Evolutionary conservation across 2,113 vertebrate species (phyloP).

Genomic region (Heptranchias perlo): DNA sequence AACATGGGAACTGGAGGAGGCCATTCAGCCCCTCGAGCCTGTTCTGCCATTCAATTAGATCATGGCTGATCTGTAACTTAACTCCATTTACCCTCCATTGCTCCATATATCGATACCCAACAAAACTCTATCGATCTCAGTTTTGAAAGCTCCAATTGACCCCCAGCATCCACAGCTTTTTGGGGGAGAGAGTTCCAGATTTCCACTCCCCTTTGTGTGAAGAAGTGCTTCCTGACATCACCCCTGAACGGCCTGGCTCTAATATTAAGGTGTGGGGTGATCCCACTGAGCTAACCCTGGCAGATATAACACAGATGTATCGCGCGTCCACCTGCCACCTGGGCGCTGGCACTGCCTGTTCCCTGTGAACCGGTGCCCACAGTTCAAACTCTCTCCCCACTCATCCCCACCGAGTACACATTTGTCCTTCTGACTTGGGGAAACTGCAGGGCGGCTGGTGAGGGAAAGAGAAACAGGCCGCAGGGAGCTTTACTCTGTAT

Average conservation of each 20-base stretch:
- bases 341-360: neutral
- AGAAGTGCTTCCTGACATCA: neutral
- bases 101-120: too few species aligned
- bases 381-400: neutral
- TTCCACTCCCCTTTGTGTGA: neutral
- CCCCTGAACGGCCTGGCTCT: neutral
- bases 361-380: neutral
- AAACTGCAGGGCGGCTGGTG: too few species aligned
- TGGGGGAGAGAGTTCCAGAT: neutral
- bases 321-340: too few species aligned
- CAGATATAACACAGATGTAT: fast-evolving
- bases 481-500: neutral
- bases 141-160: neutral
- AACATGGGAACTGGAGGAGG: too few species aligned
- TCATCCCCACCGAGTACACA: neutral
- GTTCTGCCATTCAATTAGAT: neutral
- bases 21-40: neutral
- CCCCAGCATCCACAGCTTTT: neutral
- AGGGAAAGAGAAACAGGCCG: neutral
- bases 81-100: neutral
- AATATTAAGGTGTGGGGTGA: neutral
- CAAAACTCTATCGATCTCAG: neutral
- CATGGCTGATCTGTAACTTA: neutral
- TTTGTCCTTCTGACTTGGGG: too few species aligned
- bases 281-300: neutral